A percentile compares a stretch with the other conserved stretches of the same genome.
Conservation (phyloP, 92 coral and sea anemone species). For the Zoanthus solanderi region DNA sequence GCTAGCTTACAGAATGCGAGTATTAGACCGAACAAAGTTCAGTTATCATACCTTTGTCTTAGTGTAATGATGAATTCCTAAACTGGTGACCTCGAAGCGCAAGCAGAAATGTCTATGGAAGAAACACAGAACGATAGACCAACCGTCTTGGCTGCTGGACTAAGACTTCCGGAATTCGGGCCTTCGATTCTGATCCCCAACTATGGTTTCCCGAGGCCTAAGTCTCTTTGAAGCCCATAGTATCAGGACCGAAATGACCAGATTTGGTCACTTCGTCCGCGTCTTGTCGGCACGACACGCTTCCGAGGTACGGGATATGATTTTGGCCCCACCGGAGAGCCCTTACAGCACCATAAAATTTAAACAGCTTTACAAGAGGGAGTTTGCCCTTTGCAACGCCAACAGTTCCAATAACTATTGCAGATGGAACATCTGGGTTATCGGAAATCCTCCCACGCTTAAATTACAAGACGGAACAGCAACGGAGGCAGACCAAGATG, state of each 20-base stretch:
- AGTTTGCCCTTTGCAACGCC: conserved; percentile 51
- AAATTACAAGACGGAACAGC: conserved; percentile 26
- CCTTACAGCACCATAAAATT: conserved; percentile 16
- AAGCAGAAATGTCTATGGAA: conserved; percentile 18
- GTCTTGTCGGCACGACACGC: conserved; percentile 66
- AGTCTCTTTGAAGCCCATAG: conserved; percentile 60
- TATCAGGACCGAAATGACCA: conserved; percentile 55
- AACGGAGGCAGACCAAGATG: neutral
- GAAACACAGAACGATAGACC: neutral
- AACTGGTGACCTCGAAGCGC: conserved; percentile 43
- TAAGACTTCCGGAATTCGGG: conserved; percentile 36
- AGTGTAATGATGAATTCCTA: neutral
- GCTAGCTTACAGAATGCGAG: too few species aligned
- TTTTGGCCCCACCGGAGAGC: conserved; percentile 50
- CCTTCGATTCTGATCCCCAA: conserved; percentile 24
- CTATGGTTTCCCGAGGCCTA: conserved; percentile 38
- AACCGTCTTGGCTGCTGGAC: conserved; percentile 6
- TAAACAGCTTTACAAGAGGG: conserved; percentile 26
- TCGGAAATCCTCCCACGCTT: conserved; percentile 62
- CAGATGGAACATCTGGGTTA: conserved; percentile 66
- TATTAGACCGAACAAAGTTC: neutral
- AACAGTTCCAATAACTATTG: conserved; percentile 61
- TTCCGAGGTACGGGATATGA: conserved; percentile 63
- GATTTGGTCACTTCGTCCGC: conserved; percentile 59
- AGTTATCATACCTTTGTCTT: neutral